Percentiles rank a stretch among this genome's conserved stretches.
phyloP scores from a whole-genome alignment of 2,888 invertebrate species.

The Epistrophe eligans region DNA sequence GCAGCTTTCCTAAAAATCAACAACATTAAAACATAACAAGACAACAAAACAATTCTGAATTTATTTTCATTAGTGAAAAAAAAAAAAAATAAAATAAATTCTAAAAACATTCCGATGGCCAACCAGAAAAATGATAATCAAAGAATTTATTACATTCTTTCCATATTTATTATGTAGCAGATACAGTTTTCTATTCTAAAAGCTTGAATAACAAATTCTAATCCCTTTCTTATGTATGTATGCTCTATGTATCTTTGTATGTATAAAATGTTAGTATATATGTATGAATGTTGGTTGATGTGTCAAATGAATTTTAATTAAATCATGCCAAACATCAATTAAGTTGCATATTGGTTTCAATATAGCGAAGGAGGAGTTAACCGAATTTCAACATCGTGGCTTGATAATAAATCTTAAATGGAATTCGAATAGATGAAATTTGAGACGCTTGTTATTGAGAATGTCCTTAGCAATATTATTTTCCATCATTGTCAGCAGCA shows the following conservation, averaged over 20 bases:
- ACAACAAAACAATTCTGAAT: neutral
- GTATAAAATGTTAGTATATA: too few relatives aligned
- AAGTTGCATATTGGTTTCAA: neutral
- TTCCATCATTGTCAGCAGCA: neutral
- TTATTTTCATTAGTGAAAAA: neutral
- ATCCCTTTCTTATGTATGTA: neutral
- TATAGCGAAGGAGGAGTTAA: neutral
- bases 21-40: neutral
- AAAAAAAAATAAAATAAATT: neutral
- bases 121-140: neutral
- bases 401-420: slow-evolving; percentile 28
- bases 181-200: neutral
- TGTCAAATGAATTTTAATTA: slow-evolving; percentile 29
- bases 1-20: too few relatives aligned
- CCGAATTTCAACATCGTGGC: neutral
- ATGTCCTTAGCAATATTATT: neutral
- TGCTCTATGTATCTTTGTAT: neutral
- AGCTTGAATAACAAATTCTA: neutral
- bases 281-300: neutral
- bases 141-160: neutral
- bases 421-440: slow-evolving; percentile 17
- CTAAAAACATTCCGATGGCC: neutral
- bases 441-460: neutral
- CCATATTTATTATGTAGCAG: neutral
- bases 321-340: slow-evolving; percentile 20